phyloP scores from a whole-genome alignment of 2,888 invertebrate species.

The Chloroclysta siterata region DNA sequence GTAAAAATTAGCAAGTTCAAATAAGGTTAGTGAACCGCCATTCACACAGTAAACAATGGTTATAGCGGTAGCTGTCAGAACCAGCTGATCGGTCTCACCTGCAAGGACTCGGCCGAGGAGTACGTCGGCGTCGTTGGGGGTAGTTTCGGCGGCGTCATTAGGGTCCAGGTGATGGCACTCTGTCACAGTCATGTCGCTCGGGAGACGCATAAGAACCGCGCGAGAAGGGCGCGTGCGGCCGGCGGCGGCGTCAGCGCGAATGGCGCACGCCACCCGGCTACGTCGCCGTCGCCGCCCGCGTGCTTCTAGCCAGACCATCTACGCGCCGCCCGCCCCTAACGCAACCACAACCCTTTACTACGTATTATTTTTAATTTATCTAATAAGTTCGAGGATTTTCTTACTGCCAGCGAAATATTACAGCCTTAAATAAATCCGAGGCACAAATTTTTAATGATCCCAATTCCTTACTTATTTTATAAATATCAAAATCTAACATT shows the following conservation, averaged over 20 bases:
- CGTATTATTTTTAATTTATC: background rate
- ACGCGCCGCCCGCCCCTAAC: conserved; percentile 65
- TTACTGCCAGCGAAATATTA: background rate
- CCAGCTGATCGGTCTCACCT: conserved; percentile 74
- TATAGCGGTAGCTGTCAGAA: conserved; percentile 48
- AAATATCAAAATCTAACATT: too few relatives aligned
- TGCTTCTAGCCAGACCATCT: conserved; percentile 61
- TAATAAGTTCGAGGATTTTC: too few relatives aligned
- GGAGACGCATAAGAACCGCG: conserved; percentile 76
- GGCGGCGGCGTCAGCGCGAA: conserved; percentile 81
- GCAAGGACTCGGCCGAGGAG: conserved; percentile 80
- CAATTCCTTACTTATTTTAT: too few relatives aligned
- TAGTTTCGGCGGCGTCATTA: conserved; percentile 51
- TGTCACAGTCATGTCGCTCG: conserved; percentile 77
- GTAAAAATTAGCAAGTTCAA: conserved; percentile 39
- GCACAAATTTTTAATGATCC: too few relatives aligned
- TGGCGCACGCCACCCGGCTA: conserved; percentile 74
- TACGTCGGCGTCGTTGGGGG: conserved; percentile 69
- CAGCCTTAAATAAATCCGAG: background rate
- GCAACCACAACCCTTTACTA: conserved; percentile 50
- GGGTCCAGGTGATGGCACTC: conserved; percentile 68
- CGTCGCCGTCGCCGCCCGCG: conserved; percentile 59
- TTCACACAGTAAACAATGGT: conserved; percentile 47
- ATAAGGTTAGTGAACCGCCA: conserved; percentile 45
- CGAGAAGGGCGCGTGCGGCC: conserved; percentile 76